Percentiles rank a stretch among this genome's conserved stretches.
Evolutionary conservation across 2,888 invertebrate genomes (phyloP).

Genomic region (Epirrhoe alternata): DNA sequence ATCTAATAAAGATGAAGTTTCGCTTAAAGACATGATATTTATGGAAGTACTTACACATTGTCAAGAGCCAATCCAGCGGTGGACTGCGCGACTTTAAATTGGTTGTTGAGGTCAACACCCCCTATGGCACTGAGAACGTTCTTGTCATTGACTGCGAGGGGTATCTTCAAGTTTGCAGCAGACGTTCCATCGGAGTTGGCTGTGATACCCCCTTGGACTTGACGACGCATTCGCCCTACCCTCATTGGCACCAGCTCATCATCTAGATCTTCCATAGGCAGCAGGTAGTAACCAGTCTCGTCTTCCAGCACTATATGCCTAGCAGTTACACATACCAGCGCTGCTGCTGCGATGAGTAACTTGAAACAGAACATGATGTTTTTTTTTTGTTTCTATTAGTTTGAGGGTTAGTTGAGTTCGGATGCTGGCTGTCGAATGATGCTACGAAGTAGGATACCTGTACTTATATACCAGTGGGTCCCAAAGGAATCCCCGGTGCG

Average conservation of each 20-base stretch:
- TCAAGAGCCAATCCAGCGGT: constrained; percentile 58
- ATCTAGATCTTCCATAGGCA: constrained; percentile 16
- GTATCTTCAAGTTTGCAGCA: constrained; percentile 47
- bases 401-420: background rate
- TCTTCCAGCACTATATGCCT: constrained; percentile 23
- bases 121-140: constrained; percentile 56
- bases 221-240: constrained; percentile 43
- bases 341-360: constrained; percentile 22
- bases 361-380: constrained; percentile 17
- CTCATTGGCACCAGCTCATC: constrained; percentile 14
- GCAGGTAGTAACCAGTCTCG: constrained; percentile 11
- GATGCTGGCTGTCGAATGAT: constrained; percentile 17
- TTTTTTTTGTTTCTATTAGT: background rate
- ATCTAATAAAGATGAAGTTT: no score
- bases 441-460: background rate
- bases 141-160: constrained; percentile 49
- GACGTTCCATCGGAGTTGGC: constrained; percentile 51
- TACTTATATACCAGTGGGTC: constrained; percentile 9
- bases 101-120: constrained; percentile 41
- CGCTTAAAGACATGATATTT: no score
- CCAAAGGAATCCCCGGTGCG: constrained; percentile 21
- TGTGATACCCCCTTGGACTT: constrained; percentile 44
- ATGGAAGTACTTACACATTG: constrained; percentile 56
- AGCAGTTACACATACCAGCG: constrained; percentile 15
- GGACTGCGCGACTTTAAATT: constrained; percentile 42